Evolutionary conservation across 2,113 vertebrate genomes (phyloP), one percentile per base, ranked within the genome.

Genomic region (Heloderma charlesbogerti): DNA sequence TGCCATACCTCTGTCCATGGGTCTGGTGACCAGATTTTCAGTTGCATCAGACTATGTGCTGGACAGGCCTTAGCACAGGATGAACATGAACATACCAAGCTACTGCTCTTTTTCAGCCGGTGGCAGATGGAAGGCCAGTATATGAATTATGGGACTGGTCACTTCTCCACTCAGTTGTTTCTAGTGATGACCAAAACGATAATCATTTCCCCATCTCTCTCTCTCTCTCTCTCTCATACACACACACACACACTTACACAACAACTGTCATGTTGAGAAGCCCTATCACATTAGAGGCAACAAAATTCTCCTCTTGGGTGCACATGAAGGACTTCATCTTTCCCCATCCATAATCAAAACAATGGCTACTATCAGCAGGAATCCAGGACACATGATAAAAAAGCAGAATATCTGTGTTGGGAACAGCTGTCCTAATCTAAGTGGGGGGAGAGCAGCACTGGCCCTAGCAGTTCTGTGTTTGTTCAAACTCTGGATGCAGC

Each of bases 81-180:
- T 3, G 6, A 22, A 7, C 34, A 10, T 2, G 34, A 0, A 34
- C 4, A 20, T 12, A 4, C 18, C 63, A 7, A 1, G 10, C 4
- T 45, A 0, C 0, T 40, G 18, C 31, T 0, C 1, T 25, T 77
- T 60, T 6, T 4, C 16, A 54, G 20, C 18, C 31, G 9, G 40
- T n/a, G 0, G 72, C 57, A 87, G 57, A 67, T 82, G 78, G 51
- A 29, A 72, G 37, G 31, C 45, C 79, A 43, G 90, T 22, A 22
- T 81, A 80, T 20, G 89, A 40, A 29, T 63, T 16, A 57, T 29
- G 6, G 29, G 29, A 1, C 18, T 0, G 0, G 75, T 66, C 18
- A 2, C 6, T 60, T 6, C 9, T 0, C 2, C 1, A 3, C 12
- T 5, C 27, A 0, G 27, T 3, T 51, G 1, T 40, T 69, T 79